These are phyloP conservation scores for Drosophila baimaii DNA, from an alignment of 1,140 invertebrate genomes.

Conservation along the genomic window DNA sequence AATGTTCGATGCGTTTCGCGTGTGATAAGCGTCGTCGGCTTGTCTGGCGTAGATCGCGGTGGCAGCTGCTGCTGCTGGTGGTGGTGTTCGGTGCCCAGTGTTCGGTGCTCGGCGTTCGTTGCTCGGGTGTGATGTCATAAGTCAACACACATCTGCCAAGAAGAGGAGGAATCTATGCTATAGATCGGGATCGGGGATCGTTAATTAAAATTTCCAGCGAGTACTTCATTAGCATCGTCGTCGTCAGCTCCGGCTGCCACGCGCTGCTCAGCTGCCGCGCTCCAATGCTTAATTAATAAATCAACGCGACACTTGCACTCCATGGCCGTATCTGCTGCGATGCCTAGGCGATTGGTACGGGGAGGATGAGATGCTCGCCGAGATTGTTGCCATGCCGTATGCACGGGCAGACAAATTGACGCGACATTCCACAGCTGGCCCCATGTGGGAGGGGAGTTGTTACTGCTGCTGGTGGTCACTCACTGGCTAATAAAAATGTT, in stretches of 20 bases:
- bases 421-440: conserved; percentile 69
- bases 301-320: conserved; percentile 84
- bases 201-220: conserved; percentile 80
- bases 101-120: conserved; percentile 37
- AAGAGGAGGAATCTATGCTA: conserved; percentile 44
- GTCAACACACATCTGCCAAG: conserved; percentile 61
- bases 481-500: conserved; percentile 55
- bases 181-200: conserved; percentile 67
- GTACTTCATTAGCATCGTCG: conserved; percentile 76
- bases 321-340: conserved; percentile 57
- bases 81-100: conserved; percentile 32
- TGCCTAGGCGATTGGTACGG: conserved; percentile 23
- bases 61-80: conserved; percentile 44
- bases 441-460: conserved; percentile 18
- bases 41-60: conserved; percentile 60
- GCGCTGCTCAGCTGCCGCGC: conserved; percentile 64
- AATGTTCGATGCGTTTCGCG: conserved; percentile 42
- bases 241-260: conserved; percentile 64
- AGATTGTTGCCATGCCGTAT: conserved; percentile 67
- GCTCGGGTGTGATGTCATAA: conserved; percentile 75
- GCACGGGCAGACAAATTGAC: conserved; percentile 77
- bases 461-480: conserved; percentile 20
- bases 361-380: conserved; percentile 42
- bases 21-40: conserved; percentile 70
- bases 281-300: conserved; percentile 84